Evolutionary conservation across 1,140 invertebrate genomes (phyloP).

Genomic region (Diorhabda sublineata): DNA sequence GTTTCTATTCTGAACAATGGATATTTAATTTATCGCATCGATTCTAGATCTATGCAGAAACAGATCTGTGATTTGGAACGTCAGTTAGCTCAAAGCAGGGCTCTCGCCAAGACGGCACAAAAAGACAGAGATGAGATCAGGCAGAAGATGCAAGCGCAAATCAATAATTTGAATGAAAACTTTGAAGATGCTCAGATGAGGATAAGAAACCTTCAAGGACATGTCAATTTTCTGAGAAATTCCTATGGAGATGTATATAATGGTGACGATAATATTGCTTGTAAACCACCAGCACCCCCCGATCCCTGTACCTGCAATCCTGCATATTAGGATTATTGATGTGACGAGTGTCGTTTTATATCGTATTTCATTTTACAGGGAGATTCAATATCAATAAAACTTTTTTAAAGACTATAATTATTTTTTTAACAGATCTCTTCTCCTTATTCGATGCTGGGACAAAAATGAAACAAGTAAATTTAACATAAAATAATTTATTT

Average conservation of each 20-base stretch:
- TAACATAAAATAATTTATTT: slow-evolving; percentile 3
- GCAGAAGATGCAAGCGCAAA: slow-evolving; percentile 64
- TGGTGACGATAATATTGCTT: background rate
- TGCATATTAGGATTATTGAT: slow-evolving; percentile 2
- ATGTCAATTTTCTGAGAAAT: slow-evolving; percentile 31
- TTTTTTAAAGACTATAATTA: background rate
- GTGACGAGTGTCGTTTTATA: background rate
- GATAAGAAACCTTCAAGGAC: slow-evolving; percentile 56
- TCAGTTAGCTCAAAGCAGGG: slow-evolving; percentile 59
- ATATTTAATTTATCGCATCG: too few species aligned
- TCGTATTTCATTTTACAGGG: background rate
- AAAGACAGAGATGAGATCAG: slow-evolving; percentile 65
- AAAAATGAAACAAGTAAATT: background rate
- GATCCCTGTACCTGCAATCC: slow-evolving; percentile 14
- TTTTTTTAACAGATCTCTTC: too few species aligned
- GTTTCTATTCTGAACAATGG: background rate
- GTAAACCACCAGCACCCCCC: background rate
- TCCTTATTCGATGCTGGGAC: too few species aligned
- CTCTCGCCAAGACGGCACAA: slow-evolving; percentile 57
- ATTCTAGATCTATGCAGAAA: slow-evolving; percentile 52
- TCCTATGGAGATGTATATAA: slow-evolving; percentile 16
- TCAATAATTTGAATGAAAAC: slow-evolving; percentile 61
- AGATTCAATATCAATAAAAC: background rate
- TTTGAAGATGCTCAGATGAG: slow-evolving; percentile 64
- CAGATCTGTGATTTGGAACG: slow-evolving; percentile 62